A percentile compares a stretch with the other conserved stretches of the same genome.
Evolutionary conservation across 2,888 invertebrate species (phyloP).

Genomic region (Xanthorhoe spadicearia): DNA sequence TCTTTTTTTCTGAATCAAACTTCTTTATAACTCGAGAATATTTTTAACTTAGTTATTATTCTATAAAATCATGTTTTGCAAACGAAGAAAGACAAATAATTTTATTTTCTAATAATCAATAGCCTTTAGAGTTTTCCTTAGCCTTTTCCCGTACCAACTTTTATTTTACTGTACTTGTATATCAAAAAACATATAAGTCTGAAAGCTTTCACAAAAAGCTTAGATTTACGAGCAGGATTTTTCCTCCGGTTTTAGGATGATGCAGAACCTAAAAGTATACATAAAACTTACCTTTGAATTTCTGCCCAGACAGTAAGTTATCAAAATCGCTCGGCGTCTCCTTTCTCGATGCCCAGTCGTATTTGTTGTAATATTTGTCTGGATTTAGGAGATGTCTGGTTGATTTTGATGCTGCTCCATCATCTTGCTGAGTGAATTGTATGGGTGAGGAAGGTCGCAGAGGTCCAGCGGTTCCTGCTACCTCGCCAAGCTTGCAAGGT

Average conservation of each 20-base stretch:
- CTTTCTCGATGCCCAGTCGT: constrained; percentile 81
- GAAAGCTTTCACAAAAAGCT: background rate
- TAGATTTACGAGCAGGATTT: background rate
- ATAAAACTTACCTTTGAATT: constrained; percentile 71
- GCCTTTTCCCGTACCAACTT: background rate
- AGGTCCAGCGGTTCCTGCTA: constrained; percentile 90
- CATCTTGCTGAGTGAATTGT: constrained; percentile 92
- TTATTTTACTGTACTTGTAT: background rate
- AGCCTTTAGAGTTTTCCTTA: too few relatives aligned
- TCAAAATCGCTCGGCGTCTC: constrained; percentile 81
- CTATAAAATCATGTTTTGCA: background rate
- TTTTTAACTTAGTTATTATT: constrained; percentile 17
- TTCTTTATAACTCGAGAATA: constrained; percentile 20
- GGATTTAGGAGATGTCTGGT: constrained; percentile 91
- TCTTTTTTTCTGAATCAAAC: constrained; percentile 31
- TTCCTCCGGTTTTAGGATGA: background rate
- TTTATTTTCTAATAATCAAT: background rate
- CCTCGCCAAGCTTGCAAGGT: constrained; percentile 88
- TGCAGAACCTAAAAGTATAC: background rate
- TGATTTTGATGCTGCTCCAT: constrained; percentile 91
- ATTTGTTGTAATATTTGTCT: constrained; percentile 87
- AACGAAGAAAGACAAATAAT: background rate
- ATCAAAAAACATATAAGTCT: background rate
- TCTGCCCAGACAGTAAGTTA: constrained; percentile 70
- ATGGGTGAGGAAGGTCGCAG: constrained; percentile 90